Evolutionary conservation across 2,113 vertebrate genomes (phyloP).

Genomic region (Petroica traversi): DNA sequence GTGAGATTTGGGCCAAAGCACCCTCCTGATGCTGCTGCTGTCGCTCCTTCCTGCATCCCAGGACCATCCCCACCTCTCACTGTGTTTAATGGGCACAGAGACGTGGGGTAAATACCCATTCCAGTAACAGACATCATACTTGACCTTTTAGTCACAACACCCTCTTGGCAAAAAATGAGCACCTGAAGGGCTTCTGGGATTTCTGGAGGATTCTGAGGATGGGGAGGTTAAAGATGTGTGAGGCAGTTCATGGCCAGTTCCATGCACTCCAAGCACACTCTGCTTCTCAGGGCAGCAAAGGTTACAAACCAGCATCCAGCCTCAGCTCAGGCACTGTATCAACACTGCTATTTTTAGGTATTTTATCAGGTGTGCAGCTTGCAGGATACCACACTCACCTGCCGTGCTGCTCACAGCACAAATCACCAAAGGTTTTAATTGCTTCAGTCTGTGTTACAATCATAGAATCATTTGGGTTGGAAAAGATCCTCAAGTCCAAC

Average conservation of each 20-base stretch:
- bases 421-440: background rate
- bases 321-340: background rate
- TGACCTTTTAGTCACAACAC: background rate
- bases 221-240: background rate
- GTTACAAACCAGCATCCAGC: background rate
- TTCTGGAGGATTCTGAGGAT: background rate
- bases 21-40: background rate
- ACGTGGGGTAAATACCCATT: background rate
- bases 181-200: background rate
- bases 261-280: rapidly evolving
- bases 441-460: background rate
- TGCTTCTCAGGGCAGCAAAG: background rate
- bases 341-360: background rate
- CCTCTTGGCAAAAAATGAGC: background rate
- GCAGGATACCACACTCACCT: background rate
- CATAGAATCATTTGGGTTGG: background rate
- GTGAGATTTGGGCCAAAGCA: background rate
- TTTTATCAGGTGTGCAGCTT: background rate
- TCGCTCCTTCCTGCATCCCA: background rate
- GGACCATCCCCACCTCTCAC: background rate
- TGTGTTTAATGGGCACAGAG: background rate
- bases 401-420: background rate
- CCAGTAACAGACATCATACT: background rate
- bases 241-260: background rate
- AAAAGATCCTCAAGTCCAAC: background rate